A percentile compares a stretch with the other conserved stretches of the same genome.
Evolutionary conservation across 1,140 invertebrate species (phyloP).

Genomic region (Heliothis virescens): DNA sequence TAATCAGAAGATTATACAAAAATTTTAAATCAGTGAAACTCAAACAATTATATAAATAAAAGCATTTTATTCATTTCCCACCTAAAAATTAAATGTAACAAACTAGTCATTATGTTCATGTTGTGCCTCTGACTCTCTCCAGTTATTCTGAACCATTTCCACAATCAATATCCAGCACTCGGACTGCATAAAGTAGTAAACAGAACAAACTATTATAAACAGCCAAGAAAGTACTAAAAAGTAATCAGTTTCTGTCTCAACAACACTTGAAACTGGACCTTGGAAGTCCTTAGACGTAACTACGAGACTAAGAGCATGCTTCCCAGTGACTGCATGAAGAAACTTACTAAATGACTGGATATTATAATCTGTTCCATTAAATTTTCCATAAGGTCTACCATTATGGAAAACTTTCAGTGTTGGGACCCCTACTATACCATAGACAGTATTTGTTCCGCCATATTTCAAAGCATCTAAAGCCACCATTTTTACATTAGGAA

Average conservation of each 20-base stretch:
- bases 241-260: conserved; percentile 92
- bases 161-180: conserved; percentile 93
- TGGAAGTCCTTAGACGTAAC: conserved; percentile 92
- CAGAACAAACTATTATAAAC: conserved; percentile 92
- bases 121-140: conserved; percentile 96
- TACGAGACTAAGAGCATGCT: conserved; percentile 86
- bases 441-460: conserved; percentile 95
- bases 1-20: too few species aligned
- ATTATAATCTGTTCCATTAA: conserved; percentile 94
- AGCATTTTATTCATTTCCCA: conserved; percentile 52
- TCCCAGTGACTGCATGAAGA: conserved; percentile 93
- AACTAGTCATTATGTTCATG: conserved; percentile 92
- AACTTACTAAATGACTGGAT: conserved; percentile 94
- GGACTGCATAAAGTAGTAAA: conserved; percentile 93
- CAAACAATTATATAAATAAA: conserved; percentile 37
- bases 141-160: conserved; percentile 94
- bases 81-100: conserved; percentile 49
- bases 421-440: conserved; percentile 97
- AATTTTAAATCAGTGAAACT: background rate
- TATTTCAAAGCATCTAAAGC: conserved; percentile 96
- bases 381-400: conserved; percentile 94
- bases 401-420: conserved; percentile 97
- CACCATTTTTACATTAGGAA: conserved; percentile 94
- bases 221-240: conserved; percentile 94
- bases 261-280: conserved; percentile 92